phyloP scores from a whole-genome alignment of 2,113 vertebrate genomes.

The Empidonax alnorum region DNA sequence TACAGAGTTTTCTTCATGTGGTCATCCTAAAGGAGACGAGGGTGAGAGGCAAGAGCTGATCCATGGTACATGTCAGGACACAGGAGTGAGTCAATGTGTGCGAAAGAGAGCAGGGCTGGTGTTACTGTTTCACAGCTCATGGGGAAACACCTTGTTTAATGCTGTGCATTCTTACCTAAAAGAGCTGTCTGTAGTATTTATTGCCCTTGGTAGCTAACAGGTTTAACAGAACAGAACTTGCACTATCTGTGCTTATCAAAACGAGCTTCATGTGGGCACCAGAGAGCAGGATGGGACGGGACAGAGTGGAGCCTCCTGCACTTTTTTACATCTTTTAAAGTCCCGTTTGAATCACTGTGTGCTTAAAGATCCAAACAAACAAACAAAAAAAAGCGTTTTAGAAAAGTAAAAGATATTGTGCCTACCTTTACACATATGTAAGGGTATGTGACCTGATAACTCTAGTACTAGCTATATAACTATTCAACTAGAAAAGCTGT shows the following conservation, averaged over 20 bases:
- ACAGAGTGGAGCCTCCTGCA: not conserved
- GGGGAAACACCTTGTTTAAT: not conserved
- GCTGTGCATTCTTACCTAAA: not conserved
- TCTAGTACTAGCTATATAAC: not conserved
- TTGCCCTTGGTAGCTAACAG: not conserved
- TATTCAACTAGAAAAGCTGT: not conserved
- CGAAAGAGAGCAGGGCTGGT: not conserved
- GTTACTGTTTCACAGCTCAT: not conserved
- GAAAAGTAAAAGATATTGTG: not conserved
- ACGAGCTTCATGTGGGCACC: not conserved
- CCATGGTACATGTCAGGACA: rapidly evolving
- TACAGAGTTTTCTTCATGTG: not conserved
- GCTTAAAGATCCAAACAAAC: not conserved
- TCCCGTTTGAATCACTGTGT: not conserved
- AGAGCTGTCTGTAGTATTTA: not conserved
- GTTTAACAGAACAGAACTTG: not conserved
- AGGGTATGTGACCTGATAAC: not conserved
- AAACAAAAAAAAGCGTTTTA: not conserved
- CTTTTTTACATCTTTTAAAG: not conserved
- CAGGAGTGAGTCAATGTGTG: not conserved
- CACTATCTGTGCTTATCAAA: not conserved
- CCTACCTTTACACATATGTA: rapidly evolving
- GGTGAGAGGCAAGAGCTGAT: not conserved
- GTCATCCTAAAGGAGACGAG: not conserved
- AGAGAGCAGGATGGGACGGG: not conserved